Conservation (phyloP, 1,140 invertebrate genomes). For the Heliconius himera region DNA sequence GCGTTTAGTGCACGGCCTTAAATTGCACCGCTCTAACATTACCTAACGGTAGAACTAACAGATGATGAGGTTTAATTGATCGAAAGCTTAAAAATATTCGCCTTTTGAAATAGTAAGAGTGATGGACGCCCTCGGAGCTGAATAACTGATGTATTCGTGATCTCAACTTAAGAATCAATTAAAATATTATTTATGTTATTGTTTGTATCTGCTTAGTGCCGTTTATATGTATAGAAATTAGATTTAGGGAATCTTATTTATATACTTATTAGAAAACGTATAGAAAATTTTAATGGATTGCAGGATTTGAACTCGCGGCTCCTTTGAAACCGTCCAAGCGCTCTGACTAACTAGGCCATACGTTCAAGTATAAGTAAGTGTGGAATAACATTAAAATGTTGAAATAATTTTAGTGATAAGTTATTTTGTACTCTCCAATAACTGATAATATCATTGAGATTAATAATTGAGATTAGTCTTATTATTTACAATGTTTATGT, state of each 20-base stretch:
- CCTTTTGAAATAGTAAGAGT: slow-evolving; percentile 31
- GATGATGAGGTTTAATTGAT: slow-evolving; percentile 53
- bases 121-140: slow-evolving; percentile 24
- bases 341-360: no score
- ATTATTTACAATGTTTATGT: no score
- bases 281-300: no score
- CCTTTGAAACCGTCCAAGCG: no score
- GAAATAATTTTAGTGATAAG: neutral
- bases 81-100: slow-evolving; percentile 40
- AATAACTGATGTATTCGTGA: slow-evolving; percentile 13
- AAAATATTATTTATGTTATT: neutral
- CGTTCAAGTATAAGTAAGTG: no score
- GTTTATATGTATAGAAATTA: neutral
- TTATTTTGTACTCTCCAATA: no score
- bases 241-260: no score
- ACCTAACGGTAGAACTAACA: slow-evolving; percentile 48
- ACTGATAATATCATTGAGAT: no score
- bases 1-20: slow-evolving; percentile 37
- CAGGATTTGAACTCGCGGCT: no score
- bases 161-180: neutral
- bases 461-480: no score
- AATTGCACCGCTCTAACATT: slow-evolving; percentile 49
- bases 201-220: neutral
- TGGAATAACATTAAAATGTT: no score
- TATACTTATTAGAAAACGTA: neutral